Evolutionary conservation across 2,888 invertebrate genomes (phyloP).

Genomic region (Epistrophe grossulariae): DNA sequence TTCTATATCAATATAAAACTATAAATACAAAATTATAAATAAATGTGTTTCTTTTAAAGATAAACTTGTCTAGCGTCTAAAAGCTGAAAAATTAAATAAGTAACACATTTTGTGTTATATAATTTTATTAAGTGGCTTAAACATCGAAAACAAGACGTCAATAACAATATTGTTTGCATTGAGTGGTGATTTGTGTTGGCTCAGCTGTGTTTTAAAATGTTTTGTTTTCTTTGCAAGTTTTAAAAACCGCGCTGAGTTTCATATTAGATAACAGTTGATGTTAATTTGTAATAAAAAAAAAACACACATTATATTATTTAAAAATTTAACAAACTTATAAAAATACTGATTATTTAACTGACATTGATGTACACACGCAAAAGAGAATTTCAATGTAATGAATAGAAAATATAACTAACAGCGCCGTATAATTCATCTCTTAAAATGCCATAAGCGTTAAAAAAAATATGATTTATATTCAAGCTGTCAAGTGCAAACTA

Average conservation of each 20-base stretch:
- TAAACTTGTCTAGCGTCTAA: too few species aligned
- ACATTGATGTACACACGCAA: constrained; percentile 5
- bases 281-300: not conserved
- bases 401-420: not conserved
- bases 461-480: constrained; percentile 16
- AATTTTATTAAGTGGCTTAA: too few species aligned
- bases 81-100: too few species aligned
- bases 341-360: constrained; percentile 5
- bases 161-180: too few species aligned
- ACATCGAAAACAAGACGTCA: too few species aligned
- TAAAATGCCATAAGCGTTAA: not conserved
- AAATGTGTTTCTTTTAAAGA: too few species aligned
- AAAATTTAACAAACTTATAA: not conserved
- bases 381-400: not conserved
- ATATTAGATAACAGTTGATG: not conserved
- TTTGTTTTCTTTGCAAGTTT: too few species aligned
- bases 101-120: too few species aligned
- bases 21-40: too few species aligned
- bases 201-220: too few species aligned
- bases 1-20: too few species aligned
- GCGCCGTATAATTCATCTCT: not conserved
- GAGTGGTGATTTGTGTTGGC: too few species aligned
- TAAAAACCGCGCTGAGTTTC: not conserved
- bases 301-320: not conserved
- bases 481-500: constrained; percentile 15